Evolutionary conservation across 2,113 vertebrate genomes (phyloP).

Genomic region (Bubo scandiacus): DNA sequence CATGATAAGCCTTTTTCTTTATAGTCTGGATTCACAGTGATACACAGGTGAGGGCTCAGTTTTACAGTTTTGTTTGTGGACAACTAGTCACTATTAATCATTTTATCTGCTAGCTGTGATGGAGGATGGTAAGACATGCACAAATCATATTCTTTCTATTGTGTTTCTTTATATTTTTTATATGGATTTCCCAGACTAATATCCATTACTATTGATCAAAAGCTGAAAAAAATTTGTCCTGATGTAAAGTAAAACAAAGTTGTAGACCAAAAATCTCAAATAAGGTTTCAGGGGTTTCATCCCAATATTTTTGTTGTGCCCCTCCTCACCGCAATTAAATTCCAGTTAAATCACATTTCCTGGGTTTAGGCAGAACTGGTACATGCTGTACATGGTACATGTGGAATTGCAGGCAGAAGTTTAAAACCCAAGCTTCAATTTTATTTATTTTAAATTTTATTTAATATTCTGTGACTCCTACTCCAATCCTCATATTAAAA

Average conservation of each 20-base stretch:
- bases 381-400: no score
- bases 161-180: not conserved
- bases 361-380: not conserved
- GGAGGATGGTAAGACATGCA: not conserved
- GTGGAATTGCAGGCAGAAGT: not conserved
- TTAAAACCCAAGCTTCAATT: not conserved
- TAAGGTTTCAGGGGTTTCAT: not conserved
- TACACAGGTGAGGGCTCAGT: not conserved
- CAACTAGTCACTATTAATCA: not conserved
- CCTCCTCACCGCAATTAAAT: not conserved
- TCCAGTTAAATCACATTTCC: not conserved
- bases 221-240: not conserved
- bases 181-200: not conserved
- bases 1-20: not conserved
- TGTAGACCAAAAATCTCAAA: not conserved
- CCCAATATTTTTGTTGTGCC: rapidly evolving
- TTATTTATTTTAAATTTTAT: not conserved
- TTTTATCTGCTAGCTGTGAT: not conserved
- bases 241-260: not conserved
- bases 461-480: not conserved
- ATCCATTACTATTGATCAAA: not conserved
- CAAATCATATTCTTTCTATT: not conserved
- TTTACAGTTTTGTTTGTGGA: not conserved
- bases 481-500: not conserved
- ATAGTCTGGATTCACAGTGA: not conserved